Evolutionary conservation across 2,888 invertebrate species (phyloP).

Genomic region (Diploptera punctata): DNA sequence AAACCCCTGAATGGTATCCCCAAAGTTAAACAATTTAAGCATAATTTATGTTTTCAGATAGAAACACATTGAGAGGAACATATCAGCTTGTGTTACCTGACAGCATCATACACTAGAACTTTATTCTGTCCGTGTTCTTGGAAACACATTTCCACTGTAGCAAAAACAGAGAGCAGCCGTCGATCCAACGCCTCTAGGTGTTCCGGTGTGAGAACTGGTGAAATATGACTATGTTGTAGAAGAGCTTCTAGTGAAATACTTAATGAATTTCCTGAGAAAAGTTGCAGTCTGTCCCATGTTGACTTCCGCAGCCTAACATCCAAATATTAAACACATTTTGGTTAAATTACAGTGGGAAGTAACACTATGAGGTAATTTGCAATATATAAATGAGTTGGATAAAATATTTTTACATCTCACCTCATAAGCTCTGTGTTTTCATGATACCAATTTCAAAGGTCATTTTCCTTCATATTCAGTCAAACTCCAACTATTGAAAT

Average conservation of each 20-base stretch:
- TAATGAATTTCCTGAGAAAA: conserved; percentile 70
- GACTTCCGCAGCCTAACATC: conserved; percentile 68
- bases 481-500: no score
- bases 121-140: conserved; percentile 46
- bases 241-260: conserved; percentile 64
- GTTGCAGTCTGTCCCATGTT: conserved; percentile 74
- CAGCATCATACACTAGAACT: conserved; percentile 26
- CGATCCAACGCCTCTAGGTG: conserved; percentile 81
- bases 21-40: no score
- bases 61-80: no score
- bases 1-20: no score
- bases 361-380: no score
- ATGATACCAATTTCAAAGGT: no score
- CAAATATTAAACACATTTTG: neutral
- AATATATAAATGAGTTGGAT: no score
- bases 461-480: no score
- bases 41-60: no score
- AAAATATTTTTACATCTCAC: no score
- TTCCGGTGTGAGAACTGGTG: conserved; percentile 69
- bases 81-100: conserved; percentile 22
- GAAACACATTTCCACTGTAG: conserved; percentile 78
- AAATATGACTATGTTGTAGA: conserved; percentile 50
- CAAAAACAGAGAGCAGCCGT: conserved; percentile 74
- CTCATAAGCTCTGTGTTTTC: no score
- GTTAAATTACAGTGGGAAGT: no score